Evolutionary conservation across 2,888 invertebrate species (phyloP), one percentile per base, ranked within the genome.

Genomic region (Adelphocoris suturalis): DNA sequence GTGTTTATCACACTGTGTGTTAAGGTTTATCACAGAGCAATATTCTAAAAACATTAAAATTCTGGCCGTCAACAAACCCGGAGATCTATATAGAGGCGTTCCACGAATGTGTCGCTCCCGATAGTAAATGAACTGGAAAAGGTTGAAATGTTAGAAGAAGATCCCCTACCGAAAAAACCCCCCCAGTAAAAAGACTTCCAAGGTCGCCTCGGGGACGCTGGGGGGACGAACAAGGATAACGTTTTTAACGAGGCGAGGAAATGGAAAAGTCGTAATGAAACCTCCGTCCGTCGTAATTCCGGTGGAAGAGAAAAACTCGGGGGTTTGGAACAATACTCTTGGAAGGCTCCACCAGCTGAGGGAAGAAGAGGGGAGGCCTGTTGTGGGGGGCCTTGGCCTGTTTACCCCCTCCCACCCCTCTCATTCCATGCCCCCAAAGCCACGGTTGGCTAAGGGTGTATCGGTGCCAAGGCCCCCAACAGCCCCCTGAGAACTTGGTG

Each of bases 361-460:
- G 37, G 37, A 37, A 37, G 37, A 37, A 7, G 37, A 2, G 37
- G 37, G 37, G 37, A 82, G 82, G 52, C 84, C 57, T 85, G 55
- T 47, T 37, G 82, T 23, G n/a, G 27, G 85, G 46, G 46, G 85
- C 85, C 85, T 85, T 85, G 55, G 52, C 61, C 55, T 52, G 55
- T 61, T 85, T 85, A 57, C 61, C 37, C 37, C 55, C 85, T 11
- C 68, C 28, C 78, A 7, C 46, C 37, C 78, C 16, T 19, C 37
- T 2, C 37, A 7, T 7, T 7, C 2, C 37, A 4, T 37, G 3
- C 37, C 37, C 37, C 37, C 7, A 37, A 37, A 14, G 78, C 78
- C 19, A 85, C 85, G 85, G 85, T 85, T 85, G 85, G 85, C 85
- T 85, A 85, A 85, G 84, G 84, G 55, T 55, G 23, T 85, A 85